phyloP scores from a whole-genome alignment of 1,140 invertebrate species.

The Pogonognathellus flavescens region DNA sequence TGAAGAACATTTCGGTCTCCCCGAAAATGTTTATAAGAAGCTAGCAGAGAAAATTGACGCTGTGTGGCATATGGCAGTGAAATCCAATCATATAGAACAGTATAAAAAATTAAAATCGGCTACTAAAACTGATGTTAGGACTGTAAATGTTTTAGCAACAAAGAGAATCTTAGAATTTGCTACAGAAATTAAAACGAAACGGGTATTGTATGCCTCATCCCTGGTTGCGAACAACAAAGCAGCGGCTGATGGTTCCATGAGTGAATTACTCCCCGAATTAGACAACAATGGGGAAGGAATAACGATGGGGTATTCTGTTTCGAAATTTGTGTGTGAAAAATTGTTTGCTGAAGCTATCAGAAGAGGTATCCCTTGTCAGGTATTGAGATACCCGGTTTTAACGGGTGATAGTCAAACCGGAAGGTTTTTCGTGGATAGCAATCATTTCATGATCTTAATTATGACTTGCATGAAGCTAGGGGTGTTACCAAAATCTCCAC shows the following conservation, averaged over 20 bases:
- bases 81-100: constrained; percentile 27
- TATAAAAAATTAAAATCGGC: not conserved
- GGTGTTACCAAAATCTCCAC: not conserved
- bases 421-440: not conserved
- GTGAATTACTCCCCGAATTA: not conserved
- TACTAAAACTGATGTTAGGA: not conserved
- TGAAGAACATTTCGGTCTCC: constrained; percentile 1
- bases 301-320: constrained; percentile 12
- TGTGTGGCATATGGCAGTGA: not conserved
- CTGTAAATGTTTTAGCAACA: constrained; percentile 18
- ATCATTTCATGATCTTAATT: constrained; percentile 14
- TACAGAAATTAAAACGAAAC: not conserved
- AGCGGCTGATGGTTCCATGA: not conserved
- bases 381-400: not conserved
- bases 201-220: constrained; percentile 36
- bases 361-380: constrained; percentile 7
- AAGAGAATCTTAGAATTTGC: constrained; percentile 44
- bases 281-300: not conserved
- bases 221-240: not conserved
- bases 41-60: not conserved
- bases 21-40: not conserved
- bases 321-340: constrained; percentile 46
- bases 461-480: constrained; percentile 5
- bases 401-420: not conserved
- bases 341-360: not conserved